Evolutionary conservation across 2,888 invertebrate species (phyloP).

Genomic region (Neria commutata): DNA sequence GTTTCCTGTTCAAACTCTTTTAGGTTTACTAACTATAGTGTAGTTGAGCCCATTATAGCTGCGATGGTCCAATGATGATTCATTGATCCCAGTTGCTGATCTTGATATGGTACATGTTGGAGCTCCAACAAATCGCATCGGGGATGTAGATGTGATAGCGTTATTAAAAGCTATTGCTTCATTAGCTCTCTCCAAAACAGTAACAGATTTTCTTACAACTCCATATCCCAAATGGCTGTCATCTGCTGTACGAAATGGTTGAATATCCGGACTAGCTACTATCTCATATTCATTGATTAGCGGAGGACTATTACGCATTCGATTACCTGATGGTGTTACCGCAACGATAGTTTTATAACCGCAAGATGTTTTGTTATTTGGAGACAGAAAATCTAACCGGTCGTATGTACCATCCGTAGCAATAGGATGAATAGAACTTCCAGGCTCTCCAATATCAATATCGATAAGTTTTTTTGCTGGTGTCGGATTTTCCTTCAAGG

Average conservation of each 20-base stretch:
- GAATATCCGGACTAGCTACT: constrained; percentile 70
- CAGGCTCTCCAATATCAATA: constrained; percentile 53
- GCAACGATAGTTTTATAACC: constrained; percentile 75
- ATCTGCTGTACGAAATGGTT: constrained; percentile 75
- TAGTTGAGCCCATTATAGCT: constrained; percentile 80
- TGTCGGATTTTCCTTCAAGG: constrained; percentile 39
- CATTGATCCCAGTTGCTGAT: constrained; percentile 27
- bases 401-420: constrained; percentile 71
- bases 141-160: neutral
- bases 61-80: constrained; percentile 69
- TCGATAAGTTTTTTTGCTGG: constrained; percentile 45
- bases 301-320: constrained; percentile 46
- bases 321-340: constrained; percentile 64
- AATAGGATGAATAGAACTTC: neutral
- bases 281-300: constrained; percentile 79
- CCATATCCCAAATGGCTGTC: constrained; percentile 84
- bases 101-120: neutral
- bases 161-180: constrained; percentile 21
- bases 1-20: constrained; percentile 70
- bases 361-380: constrained; percentile 72
- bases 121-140: constrained; percentile 4
- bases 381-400: constrained; percentile 80
- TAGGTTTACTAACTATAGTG: constrained; percentile 83
- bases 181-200: constrained; percentile 12
- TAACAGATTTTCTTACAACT: constrained; percentile 71